phyloP scores from a whole-genome alignment of 2,797 vertebrate species.

The Arnoldichthys spilopterus region DNA sequence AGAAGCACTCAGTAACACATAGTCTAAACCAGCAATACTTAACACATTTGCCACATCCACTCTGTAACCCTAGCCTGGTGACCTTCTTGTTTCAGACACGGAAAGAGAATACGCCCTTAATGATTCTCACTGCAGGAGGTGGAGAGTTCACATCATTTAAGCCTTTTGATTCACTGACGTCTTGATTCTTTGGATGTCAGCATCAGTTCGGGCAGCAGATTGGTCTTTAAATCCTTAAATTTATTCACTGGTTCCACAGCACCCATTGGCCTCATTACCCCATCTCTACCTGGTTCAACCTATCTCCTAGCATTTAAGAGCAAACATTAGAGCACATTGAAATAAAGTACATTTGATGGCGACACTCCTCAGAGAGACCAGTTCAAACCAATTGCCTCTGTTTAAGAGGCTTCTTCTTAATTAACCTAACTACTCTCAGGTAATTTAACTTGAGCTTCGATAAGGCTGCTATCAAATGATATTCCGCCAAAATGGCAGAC shows the following conservation, averaged over 20 bases:
- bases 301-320: no score
- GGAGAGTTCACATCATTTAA: not conserved
- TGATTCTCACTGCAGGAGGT: not conserved
- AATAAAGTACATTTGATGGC: not conserved
- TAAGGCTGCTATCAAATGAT: conserved; percentile 46
- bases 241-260: not conserved
- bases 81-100: conserved; percentile 21
- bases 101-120: conserved; percentile 20
- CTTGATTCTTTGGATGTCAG: not conserved
- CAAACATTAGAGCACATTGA: not conserved
- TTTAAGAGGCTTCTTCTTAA: conserved; percentile 38
- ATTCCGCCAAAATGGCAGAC: not conserved
- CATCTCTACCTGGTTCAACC: not conserved
- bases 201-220: not conserved
- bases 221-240: not conserved
- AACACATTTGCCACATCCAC: conserved; percentile 11
- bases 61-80: conserved; percentile 20
- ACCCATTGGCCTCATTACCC: not conserved
- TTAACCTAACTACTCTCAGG: conserved; percentile 52
- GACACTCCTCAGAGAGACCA: conserved; percentile 20
- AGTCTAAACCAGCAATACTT: conserved; percentile 22
- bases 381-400: no score
- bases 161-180: not conserved
- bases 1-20: conserved; percentile 13
- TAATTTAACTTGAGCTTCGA: conserved; percentile 61